Percentiles rank a stretch among this genome's conserved stretches.
Conservation (phyloP, 1,140 invertebrate species). For the Helicoverpa armigera region DNA sequence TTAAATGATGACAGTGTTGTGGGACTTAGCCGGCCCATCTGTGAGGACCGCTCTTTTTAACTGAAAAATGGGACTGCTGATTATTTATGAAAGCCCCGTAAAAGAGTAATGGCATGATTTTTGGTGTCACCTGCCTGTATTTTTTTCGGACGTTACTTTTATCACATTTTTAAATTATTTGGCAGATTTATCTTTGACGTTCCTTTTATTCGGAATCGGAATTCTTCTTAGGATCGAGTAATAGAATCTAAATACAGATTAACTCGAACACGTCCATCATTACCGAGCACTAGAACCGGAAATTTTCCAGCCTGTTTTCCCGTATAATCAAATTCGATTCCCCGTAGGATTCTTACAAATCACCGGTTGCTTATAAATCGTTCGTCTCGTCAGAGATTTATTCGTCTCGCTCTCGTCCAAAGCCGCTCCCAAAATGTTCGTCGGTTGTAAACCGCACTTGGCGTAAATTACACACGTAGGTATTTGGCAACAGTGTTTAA, state of each 20-base stretch:
- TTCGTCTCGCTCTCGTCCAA: constrained; percentile 63
- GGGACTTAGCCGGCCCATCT: constrained; percentile 52
- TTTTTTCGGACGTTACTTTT: not conserved
- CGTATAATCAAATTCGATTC: constrained; percentile 61
- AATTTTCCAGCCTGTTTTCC: constrained; percentile 59
- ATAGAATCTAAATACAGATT: not conserved
- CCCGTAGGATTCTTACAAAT: constrained; percentile 76
- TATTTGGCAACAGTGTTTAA: constrained; percentile 74
- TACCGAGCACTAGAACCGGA: constrained; percentile 55
- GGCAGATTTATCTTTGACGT: too few species aligned
- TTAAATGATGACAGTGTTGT: constrained; percentile 82
- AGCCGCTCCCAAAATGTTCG: constrained; percentile 56
- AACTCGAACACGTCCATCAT: constrained; percentile 12
- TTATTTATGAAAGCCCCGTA: constrained; percentile 31
- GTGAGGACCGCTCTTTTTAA: constrained; percentile 42
- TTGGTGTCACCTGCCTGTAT: constrained; percentile 6
- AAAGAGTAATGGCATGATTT: constrained; percentile 15
- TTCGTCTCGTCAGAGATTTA: constrained; percentile 71
- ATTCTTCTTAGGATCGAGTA: too few species aligned
- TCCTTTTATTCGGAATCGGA: too few species aligned
- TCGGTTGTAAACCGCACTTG: constrained; percentile 58
- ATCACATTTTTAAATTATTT: not conserved
- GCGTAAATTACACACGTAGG: constrained; percentile 66
- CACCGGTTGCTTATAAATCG: constrained; percentile 79
- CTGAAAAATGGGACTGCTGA: constrained; percentile 35